phyloP scores from a whole-genome alignment of 2,888 invertebrate genomes.

The Pristionchus exspectatus region DNA sequence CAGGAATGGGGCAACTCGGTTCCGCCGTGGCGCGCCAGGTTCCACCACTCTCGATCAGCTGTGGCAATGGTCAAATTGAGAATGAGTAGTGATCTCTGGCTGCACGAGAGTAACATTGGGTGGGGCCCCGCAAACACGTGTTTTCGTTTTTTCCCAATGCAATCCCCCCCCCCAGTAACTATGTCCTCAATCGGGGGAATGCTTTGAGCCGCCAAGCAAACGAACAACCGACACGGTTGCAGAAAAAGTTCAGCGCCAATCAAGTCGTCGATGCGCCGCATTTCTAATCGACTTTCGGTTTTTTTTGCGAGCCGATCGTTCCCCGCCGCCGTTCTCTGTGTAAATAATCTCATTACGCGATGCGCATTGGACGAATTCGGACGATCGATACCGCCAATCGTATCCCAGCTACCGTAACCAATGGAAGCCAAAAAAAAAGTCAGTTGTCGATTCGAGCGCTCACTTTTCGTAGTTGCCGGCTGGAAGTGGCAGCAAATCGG shows the following conservation, averaged over 20 bases:
- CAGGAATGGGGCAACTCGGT: too few species aligned
- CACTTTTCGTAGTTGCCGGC: slow-evolving; percentile 12
- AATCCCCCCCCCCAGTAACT: too few species aligned
- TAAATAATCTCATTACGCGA: slow-evolving; percentile 16
- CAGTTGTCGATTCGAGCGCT: neutral
- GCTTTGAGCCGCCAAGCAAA: neutral
- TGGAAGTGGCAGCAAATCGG: neutral
- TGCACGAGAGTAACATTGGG: neutral
- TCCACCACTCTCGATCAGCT: too few species aligned
- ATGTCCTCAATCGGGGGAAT: too few species aligned
- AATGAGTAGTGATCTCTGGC: too few species aligned
- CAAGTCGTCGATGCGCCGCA: neutral
- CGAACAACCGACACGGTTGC: neutral
- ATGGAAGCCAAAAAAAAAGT: neutral
- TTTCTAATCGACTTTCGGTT: slow-evolving; percentile 37
- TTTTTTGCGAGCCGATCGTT: neutral
- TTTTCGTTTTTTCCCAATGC: neutral
- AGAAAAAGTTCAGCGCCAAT: neutral
- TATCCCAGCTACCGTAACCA: neutral
- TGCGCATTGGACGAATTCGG: neutral
- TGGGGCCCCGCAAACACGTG: slow-evolving; percentile 10
- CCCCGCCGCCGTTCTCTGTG: neutral
- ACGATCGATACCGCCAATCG: neutral
- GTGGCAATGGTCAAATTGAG: too few species aligned
- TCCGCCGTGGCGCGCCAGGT: too few species aligned